phyloP scores from a whole-genome alignment of 2,888 invertebrate species.

The Metopia argyrocephala region DNA sequence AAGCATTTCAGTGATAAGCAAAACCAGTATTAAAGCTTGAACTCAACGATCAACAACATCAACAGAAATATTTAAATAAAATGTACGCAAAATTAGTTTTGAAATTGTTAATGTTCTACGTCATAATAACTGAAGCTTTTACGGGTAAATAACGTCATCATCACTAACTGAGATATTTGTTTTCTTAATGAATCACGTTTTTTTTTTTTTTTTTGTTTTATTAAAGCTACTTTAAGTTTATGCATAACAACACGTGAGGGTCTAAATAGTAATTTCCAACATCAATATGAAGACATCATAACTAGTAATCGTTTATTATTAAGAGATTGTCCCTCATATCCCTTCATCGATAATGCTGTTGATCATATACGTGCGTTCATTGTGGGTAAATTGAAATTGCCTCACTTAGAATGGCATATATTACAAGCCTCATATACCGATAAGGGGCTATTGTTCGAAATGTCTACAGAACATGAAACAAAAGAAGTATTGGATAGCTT shows the following conservation, averaged over 20 bases:
- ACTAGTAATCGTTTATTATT: slow-evolving; percentile 36
- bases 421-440: slow-evolving; percentile 45
- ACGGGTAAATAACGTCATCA: slow-evolving; percentile 39
- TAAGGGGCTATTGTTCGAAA: slow-evolving; percentile 49
- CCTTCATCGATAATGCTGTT: slow-evolving; percentile 31
- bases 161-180: neutral
- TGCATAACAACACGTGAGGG: neutral
- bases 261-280: neutral
- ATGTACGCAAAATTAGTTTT: slow-evolving; percentile 30
- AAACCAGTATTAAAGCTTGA: slow-evolving; percentile 8
- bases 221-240: neutral
- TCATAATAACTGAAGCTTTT: slow-evolving; percentile 7
- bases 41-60: slow-evolving; percentile 14
- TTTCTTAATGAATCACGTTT: neutral
- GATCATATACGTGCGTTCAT: slow-evolving; percentile 44
- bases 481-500: slow-evolving; percentile 22
- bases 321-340: slow-evolving; percentile 22
- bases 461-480: neutral
- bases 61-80: neutral
- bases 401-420: slow-evolving; percentile 40
- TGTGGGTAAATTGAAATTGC: slow-evolving; percentile 13
- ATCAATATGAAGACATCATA: neutral
- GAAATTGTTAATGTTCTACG: neutral
- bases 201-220: neutral
- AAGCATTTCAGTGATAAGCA: neutral